Evolutionary conservation across 2,888 invertebrate species (phyloP).

Genomic region (Apantesis nais): DNA sequence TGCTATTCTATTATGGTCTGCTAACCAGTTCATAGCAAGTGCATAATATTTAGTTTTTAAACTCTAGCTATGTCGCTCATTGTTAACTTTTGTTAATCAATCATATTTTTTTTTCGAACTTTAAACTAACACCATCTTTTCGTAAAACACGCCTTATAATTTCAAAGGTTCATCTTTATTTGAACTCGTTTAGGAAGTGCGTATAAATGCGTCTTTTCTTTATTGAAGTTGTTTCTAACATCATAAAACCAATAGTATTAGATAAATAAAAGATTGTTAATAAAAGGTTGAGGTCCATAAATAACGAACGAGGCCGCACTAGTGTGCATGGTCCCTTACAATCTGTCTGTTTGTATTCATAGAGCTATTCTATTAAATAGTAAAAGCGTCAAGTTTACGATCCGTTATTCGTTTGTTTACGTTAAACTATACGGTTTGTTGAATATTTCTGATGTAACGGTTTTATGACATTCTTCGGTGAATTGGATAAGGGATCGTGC

Average conservation of each 20-base stretch:
- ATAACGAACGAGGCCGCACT: neutral
- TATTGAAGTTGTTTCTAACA: neutral
- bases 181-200: neutral
- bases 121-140: neutral
- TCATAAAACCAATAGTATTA: neutral
- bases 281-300: neutral
- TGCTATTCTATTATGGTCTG: no score
- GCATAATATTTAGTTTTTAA: no score
- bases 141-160: neutral
- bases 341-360: conserved; percentile 34
- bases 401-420: conserved; percentile 38
- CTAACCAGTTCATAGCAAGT: no score
- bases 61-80: no score
- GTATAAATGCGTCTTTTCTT: neutral
- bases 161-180: neutral
- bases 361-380: conserved; percentile 29
- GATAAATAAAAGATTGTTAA: neutral
- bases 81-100: no score
- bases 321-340: conserved; percentile 16
- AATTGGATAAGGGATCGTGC: conserved; percentile 14
- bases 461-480: conserved; percentile 32
- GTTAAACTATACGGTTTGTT: conserved; percentile 39
- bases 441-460: conserved; percentile 36
- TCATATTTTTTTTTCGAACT: no score
- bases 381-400: conserved; percentile 32